Evolutionary conservation across 1,140 invertebrate genomes (phyloP).

Genomic region (Drosophila tani): DNA sequence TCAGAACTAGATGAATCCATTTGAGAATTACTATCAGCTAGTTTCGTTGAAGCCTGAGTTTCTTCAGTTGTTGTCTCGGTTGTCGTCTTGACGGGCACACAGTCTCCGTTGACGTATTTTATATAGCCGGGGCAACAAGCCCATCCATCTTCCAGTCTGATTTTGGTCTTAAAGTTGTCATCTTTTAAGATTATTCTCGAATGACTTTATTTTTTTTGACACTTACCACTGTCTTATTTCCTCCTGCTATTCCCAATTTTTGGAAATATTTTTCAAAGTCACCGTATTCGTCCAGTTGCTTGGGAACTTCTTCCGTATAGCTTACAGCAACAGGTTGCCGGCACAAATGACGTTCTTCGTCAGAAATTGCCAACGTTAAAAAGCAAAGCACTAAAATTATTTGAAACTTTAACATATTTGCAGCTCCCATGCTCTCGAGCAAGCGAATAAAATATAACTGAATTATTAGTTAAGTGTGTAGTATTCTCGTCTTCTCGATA

Average conservation of each 20-base stretch:
- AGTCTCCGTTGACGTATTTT: not conserved
- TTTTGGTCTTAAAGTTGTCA: constrained; percentile 26
- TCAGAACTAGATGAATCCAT: not conserved
- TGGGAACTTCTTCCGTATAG: not conserved
- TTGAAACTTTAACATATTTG: constrained; percentile 1
- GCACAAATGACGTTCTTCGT: constrained; percentile 22
- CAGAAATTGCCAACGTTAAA: not conserved
- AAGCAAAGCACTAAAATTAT: not conserved
- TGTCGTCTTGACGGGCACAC: not conserved
- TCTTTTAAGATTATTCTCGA: not conserved
- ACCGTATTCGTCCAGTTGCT: not conserved
- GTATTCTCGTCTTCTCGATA: not conserved
- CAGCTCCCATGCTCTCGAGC: not conserved
- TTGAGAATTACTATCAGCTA: not conserved
- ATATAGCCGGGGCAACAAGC: constrained; percentile 47
- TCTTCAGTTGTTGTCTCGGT: not conserved
- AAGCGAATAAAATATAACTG: constrained; percentile 5
- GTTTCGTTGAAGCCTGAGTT: not conserved
- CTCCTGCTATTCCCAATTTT: constrained; percentile 1
- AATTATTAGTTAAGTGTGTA: not conserved
- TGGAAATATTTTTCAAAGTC: constrained; percentile 3
- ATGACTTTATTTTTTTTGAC: not conserved
- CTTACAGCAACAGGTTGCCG: not conserved
- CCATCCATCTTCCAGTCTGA: constrained; percentile 13
- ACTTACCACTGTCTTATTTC: constrained; percentile 21